Percentiles rank a stretch among this genome's conserved stretches.
phyloP scores from a whole-genome alignment of 2,888 invertebrate genomes.

The Idaea dimidiata region DNA sequence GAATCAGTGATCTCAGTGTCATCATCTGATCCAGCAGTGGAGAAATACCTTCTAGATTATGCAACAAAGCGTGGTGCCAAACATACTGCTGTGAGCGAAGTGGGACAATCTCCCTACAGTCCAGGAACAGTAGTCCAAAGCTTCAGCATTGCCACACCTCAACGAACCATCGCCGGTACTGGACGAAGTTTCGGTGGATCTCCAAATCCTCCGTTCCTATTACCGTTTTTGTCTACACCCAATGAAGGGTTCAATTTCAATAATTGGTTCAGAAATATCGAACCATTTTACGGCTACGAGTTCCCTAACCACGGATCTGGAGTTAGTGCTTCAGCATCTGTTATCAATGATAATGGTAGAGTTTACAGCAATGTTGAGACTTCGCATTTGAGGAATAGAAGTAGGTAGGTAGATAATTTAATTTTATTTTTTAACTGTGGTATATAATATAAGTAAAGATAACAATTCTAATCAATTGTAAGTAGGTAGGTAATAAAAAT shows the following conservation, averaged over 20 bases:
- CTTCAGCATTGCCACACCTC: constrained; percentile 45
- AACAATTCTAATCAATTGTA: constrained; percentile 8
- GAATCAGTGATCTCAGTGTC: constrained; percentile 54
- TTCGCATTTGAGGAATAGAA: constrained; percentile 41
- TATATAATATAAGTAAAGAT: constrained; percentile 7
- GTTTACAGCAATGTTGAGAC: constrained; percentile 52
- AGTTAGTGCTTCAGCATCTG: constrained; percentile 36
- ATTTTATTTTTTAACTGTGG: not conserved
- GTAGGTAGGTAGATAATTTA: constrained; percentile 12
- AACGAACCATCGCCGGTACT: constrained; percentile 40
- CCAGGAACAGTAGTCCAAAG: constrained; percentile 33
- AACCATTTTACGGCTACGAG: constrained; percentile 45
- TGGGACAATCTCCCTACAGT: constrained; percentile 14
- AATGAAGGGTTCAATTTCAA: constrained; percentile 45
- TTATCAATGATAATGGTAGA: constrained; percentile 56
- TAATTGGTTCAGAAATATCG: constrained; percentile 47
- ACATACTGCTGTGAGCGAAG: constrained; percentile 5
- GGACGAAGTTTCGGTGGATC: constrained; percentile 46
- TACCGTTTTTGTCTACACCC: constrained; percentile 48
- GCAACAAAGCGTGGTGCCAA: constrained; percentile 30
- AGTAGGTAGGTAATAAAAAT: constrained; percentile 14
- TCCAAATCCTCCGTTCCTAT: constrained; percentile 33
- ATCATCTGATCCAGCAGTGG: constrained; percentile 51
- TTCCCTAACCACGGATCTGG: constrained; percentile 36
- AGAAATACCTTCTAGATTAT: constrained; percentile 42